phyloP scores from a whole-genome alignment of 2,888 invertebrate species.

The Dysmachus trigonus region DNA sequence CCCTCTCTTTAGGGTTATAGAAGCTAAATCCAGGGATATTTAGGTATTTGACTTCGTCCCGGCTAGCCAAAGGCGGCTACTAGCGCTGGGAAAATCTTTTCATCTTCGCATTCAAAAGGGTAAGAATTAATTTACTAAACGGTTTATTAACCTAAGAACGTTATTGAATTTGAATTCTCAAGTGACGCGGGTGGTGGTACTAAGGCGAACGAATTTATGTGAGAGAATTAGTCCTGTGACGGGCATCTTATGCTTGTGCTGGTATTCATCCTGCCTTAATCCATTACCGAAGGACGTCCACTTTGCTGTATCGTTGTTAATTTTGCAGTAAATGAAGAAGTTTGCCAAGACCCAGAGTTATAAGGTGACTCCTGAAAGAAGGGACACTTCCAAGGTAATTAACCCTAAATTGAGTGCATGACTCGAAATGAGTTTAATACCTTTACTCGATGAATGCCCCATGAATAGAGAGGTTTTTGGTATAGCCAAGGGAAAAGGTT shows the following conservation, averaged over 20 bases:
- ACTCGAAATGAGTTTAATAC: background rate
- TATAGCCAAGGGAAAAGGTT: background rate
- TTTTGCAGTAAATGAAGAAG: background rate
- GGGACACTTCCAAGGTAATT: background rate
- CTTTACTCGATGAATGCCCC: background rate
- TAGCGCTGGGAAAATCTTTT: constrained; percentile 1
- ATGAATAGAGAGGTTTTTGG: background rate
- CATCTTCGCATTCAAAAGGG: constrained; percentile 2
- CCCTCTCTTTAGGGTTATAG: background rate
- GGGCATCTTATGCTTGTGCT: background rate
- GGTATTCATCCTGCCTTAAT: background rate
- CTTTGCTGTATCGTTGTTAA: background rate
- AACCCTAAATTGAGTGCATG: background rate
- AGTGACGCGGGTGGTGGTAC: constrained; percentile 14
- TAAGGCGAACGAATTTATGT: background rate
- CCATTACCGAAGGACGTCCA: background rate
- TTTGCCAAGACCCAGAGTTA: background rate
- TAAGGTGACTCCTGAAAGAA: background rate
- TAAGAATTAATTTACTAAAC: constrained; percentile 37
- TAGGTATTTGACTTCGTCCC: background rate
- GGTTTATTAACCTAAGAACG: constrained; percentile 36
- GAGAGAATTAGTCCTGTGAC: background rate
- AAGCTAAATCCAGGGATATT: background rate
- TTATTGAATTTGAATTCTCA: constrained; percentile 32
- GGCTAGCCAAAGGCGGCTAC: background rate